Evolutionary conservation across 1,140 invertebrate genomes (phyloP).

Genomic region (Drosophila suzukii): DNA sequence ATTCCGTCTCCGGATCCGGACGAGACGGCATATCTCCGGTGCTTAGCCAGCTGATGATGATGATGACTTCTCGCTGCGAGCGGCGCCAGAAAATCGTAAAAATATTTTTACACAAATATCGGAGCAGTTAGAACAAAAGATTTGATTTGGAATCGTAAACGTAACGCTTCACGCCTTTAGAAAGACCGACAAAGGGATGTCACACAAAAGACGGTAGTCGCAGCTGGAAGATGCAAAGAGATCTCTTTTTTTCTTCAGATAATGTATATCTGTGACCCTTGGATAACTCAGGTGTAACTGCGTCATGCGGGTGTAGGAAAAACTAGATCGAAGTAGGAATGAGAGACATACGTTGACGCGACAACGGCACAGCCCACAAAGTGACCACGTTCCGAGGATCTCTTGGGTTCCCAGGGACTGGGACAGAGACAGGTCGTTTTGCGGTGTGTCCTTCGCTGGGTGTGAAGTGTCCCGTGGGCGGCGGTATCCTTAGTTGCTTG

Average conservation of each 20-base stretch:
- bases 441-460: conserved; percentile 41
- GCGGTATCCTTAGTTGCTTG: conserved; percentile 54
- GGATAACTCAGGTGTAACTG: conserved; percentile 72
- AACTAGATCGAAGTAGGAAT: conserved; percentile 29
- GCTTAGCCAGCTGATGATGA: conserved; percentile 3
- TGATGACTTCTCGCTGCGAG: conserved; percentile 15
- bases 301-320: conserved; percentile 32
- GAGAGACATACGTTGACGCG: conserved; percentile 27
- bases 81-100: conserved; percentile 74
- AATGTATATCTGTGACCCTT: not conserved
- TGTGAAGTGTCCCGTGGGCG: conserved; percentile 67
- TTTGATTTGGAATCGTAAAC: conserved; percentile 57
- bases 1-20: conserved; percentile 23
- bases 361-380: conserved; percentile 49
- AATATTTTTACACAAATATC: conserved; percentile 63
- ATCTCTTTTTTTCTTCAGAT: not conserved
- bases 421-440: conserved; percentile 30
- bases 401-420: not conserved
- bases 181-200: conserved; percentile 54
- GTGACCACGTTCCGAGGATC: conserved; percentile 26
- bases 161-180: conserved; percentile 73
- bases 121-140: conserved; percentile 42
- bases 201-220: conserved; percentile 35
- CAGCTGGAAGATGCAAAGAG: conserved; percentile 11
- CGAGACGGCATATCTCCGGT: conserved; percentile 76